Conservation (phyloP, 2,888 invertebrate species). For the Napeogenes sylphis region DNA sequence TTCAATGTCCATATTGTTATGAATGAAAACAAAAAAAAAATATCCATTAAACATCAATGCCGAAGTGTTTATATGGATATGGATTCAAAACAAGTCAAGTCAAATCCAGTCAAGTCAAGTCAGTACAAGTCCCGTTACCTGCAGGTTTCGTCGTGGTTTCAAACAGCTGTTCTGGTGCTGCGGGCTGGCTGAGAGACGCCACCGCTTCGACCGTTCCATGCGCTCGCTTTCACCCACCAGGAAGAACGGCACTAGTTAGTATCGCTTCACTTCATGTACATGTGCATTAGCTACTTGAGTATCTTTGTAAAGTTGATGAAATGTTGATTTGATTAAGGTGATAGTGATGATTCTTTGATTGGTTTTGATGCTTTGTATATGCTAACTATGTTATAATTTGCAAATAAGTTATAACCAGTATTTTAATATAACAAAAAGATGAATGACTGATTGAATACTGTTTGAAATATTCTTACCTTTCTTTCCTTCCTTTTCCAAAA, state of each 20-base stretch:
- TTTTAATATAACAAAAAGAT: background rate
- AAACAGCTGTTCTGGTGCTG: slow-evolving; percentile 95
- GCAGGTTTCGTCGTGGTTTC: slow-evolving; percentile 94
- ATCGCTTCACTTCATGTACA: background rate
- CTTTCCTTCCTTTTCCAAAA: background rate
- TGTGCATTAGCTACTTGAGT: background rate
- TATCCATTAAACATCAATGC: background rate
- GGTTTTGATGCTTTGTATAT: background rate
- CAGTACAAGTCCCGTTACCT: background rate
- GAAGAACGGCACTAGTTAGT: slow-evolving; percentile 70
- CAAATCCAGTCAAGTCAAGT: too few relatives aligned
- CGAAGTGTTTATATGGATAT: background rate
- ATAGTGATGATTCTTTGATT: slow-evolving; percentile 1
- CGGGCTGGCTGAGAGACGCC: slow-evolving; percentile 86
- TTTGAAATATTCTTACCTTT: too few relatives aligned
- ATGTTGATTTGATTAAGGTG: background rate
- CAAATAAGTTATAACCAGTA: background rate
- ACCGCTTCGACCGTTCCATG: slow-evolving; percentile 87
- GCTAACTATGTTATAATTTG: slow-evolving; percentile 4
- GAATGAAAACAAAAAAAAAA: too few relatives aligned
- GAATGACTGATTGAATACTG: too few relatives aligned
- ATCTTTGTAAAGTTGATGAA: background rate
- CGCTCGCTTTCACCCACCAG: slow-evolving; percentile 81
- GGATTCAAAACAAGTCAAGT: too few relatives aligned
- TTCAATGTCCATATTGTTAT: too few relatives aligned